Evolutionary conservation across 2,113 vertebrate species (phyloP).

Genomic region (Climacteris rufus): DNA sequence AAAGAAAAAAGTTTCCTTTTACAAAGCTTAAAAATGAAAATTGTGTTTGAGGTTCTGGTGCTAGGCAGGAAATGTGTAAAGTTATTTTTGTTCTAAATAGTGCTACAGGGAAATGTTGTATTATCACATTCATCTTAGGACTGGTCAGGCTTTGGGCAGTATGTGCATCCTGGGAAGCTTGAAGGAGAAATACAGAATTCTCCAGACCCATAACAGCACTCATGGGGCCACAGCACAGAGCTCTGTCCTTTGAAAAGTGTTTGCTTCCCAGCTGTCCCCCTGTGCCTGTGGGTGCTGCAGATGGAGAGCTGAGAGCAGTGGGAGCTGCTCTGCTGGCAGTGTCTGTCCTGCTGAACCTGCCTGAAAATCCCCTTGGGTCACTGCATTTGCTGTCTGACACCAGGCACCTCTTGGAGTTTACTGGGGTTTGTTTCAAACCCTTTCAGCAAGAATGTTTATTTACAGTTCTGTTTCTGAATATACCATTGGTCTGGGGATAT

Average conservation of each 20-base stretch:
- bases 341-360: neutral
- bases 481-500: neutral
- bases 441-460: neutral
- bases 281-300: neutral
- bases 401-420: neutral
- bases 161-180: neutral
- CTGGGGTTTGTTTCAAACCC: neutral
- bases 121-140: neutral
- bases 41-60: neutral
- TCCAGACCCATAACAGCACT: accelerated
- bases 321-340: neutral
- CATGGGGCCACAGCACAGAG: neutral
- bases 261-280: neutral
- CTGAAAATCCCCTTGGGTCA: neutral
- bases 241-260: neutral
- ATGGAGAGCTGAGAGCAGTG: neutral
- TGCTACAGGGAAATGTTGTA: neutral
- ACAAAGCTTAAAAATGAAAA: neutral
- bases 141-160: neutral
- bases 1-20: neutral
- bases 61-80: neutral
- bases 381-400: neutral
- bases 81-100: neutral
- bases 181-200: neutral
- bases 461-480: neutral